Evolutionary conservation across 2,888 invertebrate species (phyloP), one percentile per base, ranked within the genome.

Genomic region (Ametastegia equiseti): DNA sequence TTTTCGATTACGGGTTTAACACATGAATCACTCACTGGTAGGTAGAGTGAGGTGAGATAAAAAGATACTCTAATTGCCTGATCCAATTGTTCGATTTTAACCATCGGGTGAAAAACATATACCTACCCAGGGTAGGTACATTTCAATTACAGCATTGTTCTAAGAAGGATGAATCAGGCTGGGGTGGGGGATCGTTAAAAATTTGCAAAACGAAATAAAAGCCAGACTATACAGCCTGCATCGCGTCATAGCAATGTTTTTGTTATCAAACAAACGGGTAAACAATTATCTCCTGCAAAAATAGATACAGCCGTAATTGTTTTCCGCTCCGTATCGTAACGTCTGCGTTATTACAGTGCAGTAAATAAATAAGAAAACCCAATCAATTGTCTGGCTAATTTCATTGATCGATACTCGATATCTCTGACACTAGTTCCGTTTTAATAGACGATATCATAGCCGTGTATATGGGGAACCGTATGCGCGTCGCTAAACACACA

Each of bases 1-100:
- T 82, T 81, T 82, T 79, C 77, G 57, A 81, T 82, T 81, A 54
- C 30, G 50, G 47, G 50, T 80, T 54, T 19, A 81, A 63, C 47
- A 67, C 23, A 54, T 54, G 9, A 50, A 65, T 78, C 54, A 36
- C 19, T 33, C 54, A 30, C n/a, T 47, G 75, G 39, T 39, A n/a
- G 42, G n/a, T 50, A 67, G 39, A 67, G 39, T 39, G 15, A 36
- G n/a, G 36, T 54, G 39, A 67, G 73, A 79, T 78, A 69, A 33
- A 50, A 36, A 50, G 47, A 50, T 30, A 57, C 27, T 60, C 79
- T 23, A 65, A 33, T 57, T 60, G 39, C 36, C 60, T 57, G 19
- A 54, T 71, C 54, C n/a, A 30, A 30, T 30, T 19, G 54, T 27
- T 73, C 9, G 9, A 67, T 36, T 39, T 13, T 15, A 45, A 9